Conservation (phyloP, 2,113 vertebrate genomes). For the Syngnathoides biaculeatus region DNA sequence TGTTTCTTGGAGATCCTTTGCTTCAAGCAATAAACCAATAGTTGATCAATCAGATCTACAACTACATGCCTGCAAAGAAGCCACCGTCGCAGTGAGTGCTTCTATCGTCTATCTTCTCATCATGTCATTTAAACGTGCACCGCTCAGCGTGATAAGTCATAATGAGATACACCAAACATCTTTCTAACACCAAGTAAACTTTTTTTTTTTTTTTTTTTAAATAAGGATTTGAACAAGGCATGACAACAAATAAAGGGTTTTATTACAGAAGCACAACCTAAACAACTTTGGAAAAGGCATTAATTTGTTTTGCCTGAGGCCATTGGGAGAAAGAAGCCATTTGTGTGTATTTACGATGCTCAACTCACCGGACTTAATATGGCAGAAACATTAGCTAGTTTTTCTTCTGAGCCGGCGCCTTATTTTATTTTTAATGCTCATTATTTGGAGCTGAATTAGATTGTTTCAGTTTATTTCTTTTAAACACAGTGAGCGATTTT, state of each 20-base stretch:
- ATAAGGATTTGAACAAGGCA: constrained; percentile 62
- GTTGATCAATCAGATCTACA: constrained; percentile 10
- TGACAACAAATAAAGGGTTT: constrained; percentile 60
- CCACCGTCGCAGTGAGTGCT: constrained; percentile 5
- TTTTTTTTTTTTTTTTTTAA: constrained; percentile 32
- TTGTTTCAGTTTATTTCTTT: constrained; percentile 21
- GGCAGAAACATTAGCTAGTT: constrained; percentile 18
- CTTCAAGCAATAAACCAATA: constrained; percentile 9
- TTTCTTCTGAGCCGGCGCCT: constrained; percentile 28
- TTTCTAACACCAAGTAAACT: constrained; percentile 52
- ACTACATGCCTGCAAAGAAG: neutral
- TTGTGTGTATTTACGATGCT: constrained; percentile 51
- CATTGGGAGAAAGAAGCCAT: constrained; percentile 42
- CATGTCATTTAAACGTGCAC: constrained; percentile 11
- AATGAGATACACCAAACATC: constrained; percentile 33
- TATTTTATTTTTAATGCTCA: constrained; percentile 36
- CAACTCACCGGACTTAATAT: constrained; percentile 32
- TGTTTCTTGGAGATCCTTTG: constrained; percentile 17
- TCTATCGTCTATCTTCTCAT: too few relatives aligned
- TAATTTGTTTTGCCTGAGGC: constrained; percentile 49
- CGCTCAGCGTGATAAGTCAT: constrained; percentile 43
- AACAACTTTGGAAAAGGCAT: constrained; percentile 43
- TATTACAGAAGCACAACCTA: constrained; percentile 52
- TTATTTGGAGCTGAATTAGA: constrained; percentile 25
- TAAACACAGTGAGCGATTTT: neutral